Conservation (phyloP, 2,113 vertebrate genomes). For the Bucco capensis region DNA sequence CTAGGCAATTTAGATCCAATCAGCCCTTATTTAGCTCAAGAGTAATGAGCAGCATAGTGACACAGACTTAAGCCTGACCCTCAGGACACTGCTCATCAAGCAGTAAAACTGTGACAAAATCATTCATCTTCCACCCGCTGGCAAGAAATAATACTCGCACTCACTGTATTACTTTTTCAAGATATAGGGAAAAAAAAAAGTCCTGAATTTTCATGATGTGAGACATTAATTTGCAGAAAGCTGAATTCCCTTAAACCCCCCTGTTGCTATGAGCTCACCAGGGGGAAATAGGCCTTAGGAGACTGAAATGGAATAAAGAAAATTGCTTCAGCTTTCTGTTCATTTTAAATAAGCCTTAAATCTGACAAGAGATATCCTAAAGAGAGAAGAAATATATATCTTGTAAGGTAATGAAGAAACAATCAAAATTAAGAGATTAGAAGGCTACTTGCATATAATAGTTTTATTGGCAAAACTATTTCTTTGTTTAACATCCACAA, state of each 20-base stretch:
- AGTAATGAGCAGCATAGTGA: slow-evolving; percentile 90
- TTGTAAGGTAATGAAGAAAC: slow-evolving; percentile 77
- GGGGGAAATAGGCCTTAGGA: slow-evolving; percentile 85
- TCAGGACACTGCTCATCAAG: slow-evolving; percentile 89
- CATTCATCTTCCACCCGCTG: slow-evolving; percentile 89
- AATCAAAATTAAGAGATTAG: slow-evolving; percentile 78
- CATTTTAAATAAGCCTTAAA: slow-evolving; percentile 88
- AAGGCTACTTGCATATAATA: slow-evolving; percentile 63
- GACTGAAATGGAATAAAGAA: slow-evolving; percentile 87
- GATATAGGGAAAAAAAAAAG: slow-evolving; percentile 70
- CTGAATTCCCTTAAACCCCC: slow-evolving; percentile 87
- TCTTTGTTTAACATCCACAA: slow-evolving; percentile 62
- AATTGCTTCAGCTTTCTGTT: slow-evolving; percentile 88
- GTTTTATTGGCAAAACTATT: slow-evolving; percentile 39
- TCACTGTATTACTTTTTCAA: slow-evolving; percentile 88
- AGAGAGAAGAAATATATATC: slow-evolving; percentile 78
- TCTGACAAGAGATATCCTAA: slow-evolving; percentile 83
- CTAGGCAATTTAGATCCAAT: slow-evolving; percentile 90
- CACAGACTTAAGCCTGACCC: slow-evolving; percentile 91
- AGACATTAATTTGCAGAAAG: slow-evolving; percentile 89
- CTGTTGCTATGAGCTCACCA: slow-evolving; percentile 85
- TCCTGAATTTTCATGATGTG: slow-evolving; percentile 88
- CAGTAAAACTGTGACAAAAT: slow-evolving; percentile 90
- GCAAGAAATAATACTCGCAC: slow-evolving; percentile 88
- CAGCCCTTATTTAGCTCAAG: slow-evolving; percentile 90